These are phyloP conservation scores for Tribolium freemani DNA, from an alignment of 2,888 invertebrate species.

Conservation along the genomic window DNA sequence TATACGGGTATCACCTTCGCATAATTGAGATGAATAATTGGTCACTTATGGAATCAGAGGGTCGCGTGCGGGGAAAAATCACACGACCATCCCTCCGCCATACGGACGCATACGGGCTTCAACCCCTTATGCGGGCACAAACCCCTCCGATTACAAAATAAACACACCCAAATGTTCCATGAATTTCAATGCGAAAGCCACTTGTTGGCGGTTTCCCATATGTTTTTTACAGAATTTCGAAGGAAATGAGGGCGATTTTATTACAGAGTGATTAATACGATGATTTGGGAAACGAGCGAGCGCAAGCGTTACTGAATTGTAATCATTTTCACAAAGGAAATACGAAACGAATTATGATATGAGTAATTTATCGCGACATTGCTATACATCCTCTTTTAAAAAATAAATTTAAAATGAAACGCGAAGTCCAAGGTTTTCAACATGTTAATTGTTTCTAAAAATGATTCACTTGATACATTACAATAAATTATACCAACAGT, in stretches of 20 bases:
- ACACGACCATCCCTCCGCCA: conserved; percentile 24
- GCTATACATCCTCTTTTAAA: conserved; percentile 43
- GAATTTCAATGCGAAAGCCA: conserved; percentile 18
- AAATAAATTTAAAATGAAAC: conserved; percentile 41
- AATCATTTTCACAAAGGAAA: conserved; percentile 39
- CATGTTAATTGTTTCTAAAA: conserved; percentile 30
- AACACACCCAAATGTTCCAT: conserved; percentile 18
- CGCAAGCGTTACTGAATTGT: background rate
- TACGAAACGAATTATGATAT: conserved; percentile 36
- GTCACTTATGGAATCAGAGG: conserved; percentile 19
- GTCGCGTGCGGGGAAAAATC: conserved; percentile 30
- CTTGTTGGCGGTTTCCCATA: conserved; percentile 27
- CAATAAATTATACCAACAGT: conserved; percentile 16
- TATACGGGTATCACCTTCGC: conserved; percentile 30
- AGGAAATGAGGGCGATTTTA: conserved; percentile 4
- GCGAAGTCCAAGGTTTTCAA: conserved; percentile 45
- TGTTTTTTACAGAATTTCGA: background rate
- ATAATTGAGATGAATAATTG: conserved; percentile 33
- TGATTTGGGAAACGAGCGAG: background rate
- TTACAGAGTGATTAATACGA: background rate
- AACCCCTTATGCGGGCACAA: conserved; percentile 15
- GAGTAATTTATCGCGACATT: conserved; percentile 47
- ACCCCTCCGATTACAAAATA: conserved; percentile 32
- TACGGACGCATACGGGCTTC: conserved; percentile 33
- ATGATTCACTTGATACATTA: conserved; percentile 33